Conservation (phyloP, 2,113 vertebrate species). For the Sialia sialis region DNA sequence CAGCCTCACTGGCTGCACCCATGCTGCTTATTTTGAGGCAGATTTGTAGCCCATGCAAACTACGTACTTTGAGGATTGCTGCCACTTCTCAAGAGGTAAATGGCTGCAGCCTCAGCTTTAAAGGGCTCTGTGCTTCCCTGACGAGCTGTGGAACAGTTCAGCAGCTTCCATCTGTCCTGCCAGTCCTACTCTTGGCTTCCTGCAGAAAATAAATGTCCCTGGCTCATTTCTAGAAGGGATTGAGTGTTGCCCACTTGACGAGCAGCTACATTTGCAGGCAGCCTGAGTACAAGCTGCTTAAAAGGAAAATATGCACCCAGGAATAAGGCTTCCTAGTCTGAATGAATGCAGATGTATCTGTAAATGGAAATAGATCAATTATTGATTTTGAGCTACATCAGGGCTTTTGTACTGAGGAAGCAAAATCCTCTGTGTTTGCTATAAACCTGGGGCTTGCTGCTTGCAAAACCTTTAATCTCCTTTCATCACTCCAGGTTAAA, state of each 20-base stretch:
- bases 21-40: background rate
- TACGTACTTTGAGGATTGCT: background rate
- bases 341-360: background rate
- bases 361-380: background rate
- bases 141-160: background rate
- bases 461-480: conserved; percentile 3
- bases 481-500: background rate
- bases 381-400: conserved; percentile 21
- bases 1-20: background rate
- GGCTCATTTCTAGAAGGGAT: background rate
- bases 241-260: background rate
- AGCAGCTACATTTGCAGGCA: background rate
- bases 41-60: background rate
- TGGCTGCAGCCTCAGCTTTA: background rate
- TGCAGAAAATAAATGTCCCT: background rate
- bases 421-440: background rate
- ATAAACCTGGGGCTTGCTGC: background rate
- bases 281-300: background rate
- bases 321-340: background rate
- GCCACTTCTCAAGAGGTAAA: background rate
- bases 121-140: background rate
- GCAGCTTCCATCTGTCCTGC: background rate
- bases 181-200: background rate
- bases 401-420: background rate
- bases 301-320: background rate